Percentiles rank a stretch among this genome's conserved stretches.
Conservation (phyloP, 1,140 invertebrate species). For the Physella acuta region DNA sequence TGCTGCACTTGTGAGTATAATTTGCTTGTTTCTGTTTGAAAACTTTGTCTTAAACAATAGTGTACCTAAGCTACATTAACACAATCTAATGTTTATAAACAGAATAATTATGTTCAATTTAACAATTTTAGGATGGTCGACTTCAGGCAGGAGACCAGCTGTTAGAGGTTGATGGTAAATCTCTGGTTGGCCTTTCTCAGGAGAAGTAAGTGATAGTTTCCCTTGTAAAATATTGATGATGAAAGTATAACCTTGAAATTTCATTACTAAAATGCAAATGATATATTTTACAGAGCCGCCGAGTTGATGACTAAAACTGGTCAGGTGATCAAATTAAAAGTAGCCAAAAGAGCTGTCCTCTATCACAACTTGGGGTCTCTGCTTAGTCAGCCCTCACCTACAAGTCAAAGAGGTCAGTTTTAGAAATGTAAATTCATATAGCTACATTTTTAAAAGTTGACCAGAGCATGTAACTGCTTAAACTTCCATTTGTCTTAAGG, state of each 20-base stretch:
- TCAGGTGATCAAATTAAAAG: constrained; percentile 88
- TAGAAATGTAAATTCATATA: not conserved
- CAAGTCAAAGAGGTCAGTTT: constrained; percentile 52
- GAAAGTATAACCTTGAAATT: not conserved
- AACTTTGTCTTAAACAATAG: too few species aligned
- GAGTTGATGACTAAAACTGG: constrained; percentile 93
- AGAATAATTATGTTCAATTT: too few species aligned
- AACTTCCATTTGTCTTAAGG: too few species aligned
- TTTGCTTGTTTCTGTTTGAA: not conserved
- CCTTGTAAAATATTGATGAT: too few species aligned
- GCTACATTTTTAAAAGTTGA: not conserved
- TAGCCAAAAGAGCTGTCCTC: constrained; percentile 95
- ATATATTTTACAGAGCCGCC: constrained; percentile 72
- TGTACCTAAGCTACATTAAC: too few species aligned
- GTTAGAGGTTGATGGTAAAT: constrained; percentile 94
- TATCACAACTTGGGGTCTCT: constrained; percentile 93
- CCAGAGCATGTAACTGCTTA: not conserved
- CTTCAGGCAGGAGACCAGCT: constrained; percentile 96
- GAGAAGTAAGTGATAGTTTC: constrained; percentile 65
- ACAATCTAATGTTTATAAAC: not conserved
- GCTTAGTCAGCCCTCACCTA: constrained; percentile 72
- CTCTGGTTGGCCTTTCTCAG: constrained; percentile 93
- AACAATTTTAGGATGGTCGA: constrained; percentile 46
- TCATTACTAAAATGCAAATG: not conserved
- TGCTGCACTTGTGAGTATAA: constrained; percentile 77